Evolutionary conservation across 1,140 invertebrate species (phyloP).

Genomic region (Drosophila simulans): DNA sequence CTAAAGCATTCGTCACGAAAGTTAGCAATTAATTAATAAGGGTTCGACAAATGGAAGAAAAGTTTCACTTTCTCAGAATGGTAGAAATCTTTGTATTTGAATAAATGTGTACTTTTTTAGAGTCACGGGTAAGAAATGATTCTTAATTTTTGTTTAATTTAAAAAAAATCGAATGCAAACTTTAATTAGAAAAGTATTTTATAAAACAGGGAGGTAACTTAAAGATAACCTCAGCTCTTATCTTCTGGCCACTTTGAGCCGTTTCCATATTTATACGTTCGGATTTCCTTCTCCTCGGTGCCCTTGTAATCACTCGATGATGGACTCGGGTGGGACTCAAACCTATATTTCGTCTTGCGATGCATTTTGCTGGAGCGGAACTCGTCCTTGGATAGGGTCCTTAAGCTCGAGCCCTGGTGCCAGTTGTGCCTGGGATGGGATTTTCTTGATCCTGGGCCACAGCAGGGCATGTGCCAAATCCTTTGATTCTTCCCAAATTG

Average conservation of each 20-base stretch:
- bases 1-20: slow-evolving; percentile 23
- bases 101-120: not conserved
- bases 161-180: not conserved
- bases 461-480: slow-evolving; percentile 92
- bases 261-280: slow-evolving; percentile 1
- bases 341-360: slow-evolving; percentile 7
- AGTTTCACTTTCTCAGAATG: not conserved
- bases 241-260: not conserved
- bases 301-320: not conserved
- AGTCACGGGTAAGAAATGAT: not conserved
- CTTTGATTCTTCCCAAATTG: slow-evolving; percentile 91
- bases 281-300: slow-evolving; percentile 13
- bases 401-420: slow-evolving; percentile 62
- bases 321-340: not conserved
- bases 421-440: not conserved
- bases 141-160: not conserved
- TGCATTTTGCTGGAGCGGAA: slow-evolving; percentile 79
- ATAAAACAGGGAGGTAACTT: not conserved
- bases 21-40: not conserved
- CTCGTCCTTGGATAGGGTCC: slow-evolving; percentile 85
- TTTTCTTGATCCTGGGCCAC: slow-evolving; percentile 28
- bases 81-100: not conserved
- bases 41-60: not conserved
- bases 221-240: not conserved
- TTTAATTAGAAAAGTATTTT: not conserved